These are phyloP conservation scores for Dendrocincla tyrannina DNA, from an alignment of 2,797 vertebrate species.

Conservation along the genomic window DNA sequence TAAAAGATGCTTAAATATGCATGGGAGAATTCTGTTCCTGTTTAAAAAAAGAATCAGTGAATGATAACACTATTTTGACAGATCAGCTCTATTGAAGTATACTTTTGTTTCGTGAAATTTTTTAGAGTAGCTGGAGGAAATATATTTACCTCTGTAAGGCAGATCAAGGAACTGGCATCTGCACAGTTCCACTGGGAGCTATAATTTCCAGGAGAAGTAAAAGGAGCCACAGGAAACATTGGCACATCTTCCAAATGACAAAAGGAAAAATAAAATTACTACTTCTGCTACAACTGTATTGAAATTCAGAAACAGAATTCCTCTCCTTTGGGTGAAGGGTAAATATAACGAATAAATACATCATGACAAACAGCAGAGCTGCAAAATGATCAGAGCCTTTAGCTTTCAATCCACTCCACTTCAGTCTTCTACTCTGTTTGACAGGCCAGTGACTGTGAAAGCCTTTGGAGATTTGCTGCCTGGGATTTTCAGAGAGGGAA, in stretches of 20 bases:
- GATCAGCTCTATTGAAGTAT: background rate
- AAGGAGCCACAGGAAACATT: background rate
- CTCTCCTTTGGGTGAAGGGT: background rate
- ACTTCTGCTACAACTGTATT: background rate
- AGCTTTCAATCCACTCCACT: background rate
- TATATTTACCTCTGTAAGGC: background rate
- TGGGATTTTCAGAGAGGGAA: background rate
- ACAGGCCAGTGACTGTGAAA: background rate
- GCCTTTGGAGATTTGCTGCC: background rate
- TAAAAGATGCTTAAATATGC: conserved; percentile 53
- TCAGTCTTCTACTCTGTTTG: background rate
- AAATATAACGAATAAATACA: background rate
- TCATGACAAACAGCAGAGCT: background rate
- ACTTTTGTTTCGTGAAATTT: background rate
- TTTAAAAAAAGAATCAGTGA: conserved; percentile 4
- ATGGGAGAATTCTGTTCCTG: conserved; percentile 6
- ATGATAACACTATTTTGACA: conserved; percentile 44
- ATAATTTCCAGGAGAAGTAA: background rate
- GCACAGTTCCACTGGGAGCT: background rate
- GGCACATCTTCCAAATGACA: background rate
- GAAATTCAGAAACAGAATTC: background rate
- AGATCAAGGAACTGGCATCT: conserved; percentile 13
- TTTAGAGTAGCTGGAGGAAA: conserved; percentile 35
- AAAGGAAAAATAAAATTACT: background rate
- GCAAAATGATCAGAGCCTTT: background rate